Percentiles rank a stretch among this genome's conserved stretches.
These are phyloP conservation scores for Heliconius erato DNA, from an alignment of 2,888 invertebrate species.

Conservation along the genomic window DNA sequence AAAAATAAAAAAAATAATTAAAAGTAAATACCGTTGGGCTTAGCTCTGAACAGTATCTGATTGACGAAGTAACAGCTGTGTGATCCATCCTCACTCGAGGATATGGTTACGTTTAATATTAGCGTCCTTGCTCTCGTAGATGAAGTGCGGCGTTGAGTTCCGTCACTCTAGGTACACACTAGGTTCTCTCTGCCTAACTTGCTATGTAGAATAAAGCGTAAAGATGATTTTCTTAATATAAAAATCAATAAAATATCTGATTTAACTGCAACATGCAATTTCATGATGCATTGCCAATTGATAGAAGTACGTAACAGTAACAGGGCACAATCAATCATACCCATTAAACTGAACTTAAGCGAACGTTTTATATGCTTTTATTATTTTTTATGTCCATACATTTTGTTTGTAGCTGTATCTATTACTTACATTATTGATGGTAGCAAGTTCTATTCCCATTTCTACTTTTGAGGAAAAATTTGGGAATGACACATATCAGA, in stretches of 20 bases:
- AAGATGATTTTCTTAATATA: too few species aligned
- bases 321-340: conserved; percentile 30
- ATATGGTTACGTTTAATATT: too few species aligned
- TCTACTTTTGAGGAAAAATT: neutral
- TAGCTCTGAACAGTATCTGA: too few species aligned
- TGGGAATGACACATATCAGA: neutral
- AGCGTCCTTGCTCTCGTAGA: too few species aligned
- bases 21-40: too few species aligned
- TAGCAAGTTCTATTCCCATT: neutral
- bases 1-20: too few species aligned
- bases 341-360: conserved; percentile 29
- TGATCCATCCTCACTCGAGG: too few species aligned
- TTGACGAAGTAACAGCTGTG: too few species aligned
- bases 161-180: too few species aligned
- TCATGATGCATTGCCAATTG: conserved; percentile 30
- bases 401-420: neutral
- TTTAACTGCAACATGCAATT: neutral
- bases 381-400: conserved; percentile 17
- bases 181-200: too few species aligned
- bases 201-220: too few species aligned
- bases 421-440: neutral
- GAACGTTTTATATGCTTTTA: conserved; percentile 28
- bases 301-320: conserved; percentile 34
- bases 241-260: neutral
- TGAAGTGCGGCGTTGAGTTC: too few species aligned